Base-by-base conservation (phyloP, 2,888 invertebrate genomes). In the Bruchidius siliquastri region DNA sequence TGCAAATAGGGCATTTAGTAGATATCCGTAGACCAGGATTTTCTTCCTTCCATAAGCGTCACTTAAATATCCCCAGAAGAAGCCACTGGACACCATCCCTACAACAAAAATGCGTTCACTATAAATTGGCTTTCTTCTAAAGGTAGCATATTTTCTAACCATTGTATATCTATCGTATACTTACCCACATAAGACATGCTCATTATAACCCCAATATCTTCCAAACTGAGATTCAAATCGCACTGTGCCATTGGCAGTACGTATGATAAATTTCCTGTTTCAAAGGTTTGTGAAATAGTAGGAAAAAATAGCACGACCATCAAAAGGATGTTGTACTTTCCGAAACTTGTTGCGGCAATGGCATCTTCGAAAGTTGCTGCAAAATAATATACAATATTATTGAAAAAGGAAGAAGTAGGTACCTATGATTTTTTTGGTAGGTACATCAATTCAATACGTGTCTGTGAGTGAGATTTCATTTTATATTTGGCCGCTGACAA, bases 61-160 rank as follows among this genome's bases (percentile, higher is more conserved):
- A 0, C 93, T 92, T 3, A 94, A 84, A 82, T 91, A 93, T 0
- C 94, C 94, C 94, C 94, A 94, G 1, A 93, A 76, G 82, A 93
- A 88, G 0, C 92, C 92, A 66, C 93, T 93, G 0, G 90, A 87
- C 77, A 92, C 91, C 92, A 94, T 94, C 21, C 93, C 94, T 93
- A 72, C 69, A 78, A 79, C n/a, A 10, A 21, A 20, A 69, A 69
- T 69, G 20, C n/a, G 66, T 13, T 66, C 13, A 66, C 20, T 66
- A 66, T 66, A 20, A 66, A 20, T 66, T 66, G 66, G 20, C 20
- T 66, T 66, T 66, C 66, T 66, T 66, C 10, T n/a, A n/a, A n/a
- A n/a, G n/a, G n/a, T n/a, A n/a, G n/a, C n/a, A n/a, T n/a, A n/a
- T n/a, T n/a, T n/a, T n/a, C n/a, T n/a, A n/a, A n/a, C 10, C 20